Conservation (phyloP, 1,140 invertebrate species). For the Mamestra configurata region DNA sequence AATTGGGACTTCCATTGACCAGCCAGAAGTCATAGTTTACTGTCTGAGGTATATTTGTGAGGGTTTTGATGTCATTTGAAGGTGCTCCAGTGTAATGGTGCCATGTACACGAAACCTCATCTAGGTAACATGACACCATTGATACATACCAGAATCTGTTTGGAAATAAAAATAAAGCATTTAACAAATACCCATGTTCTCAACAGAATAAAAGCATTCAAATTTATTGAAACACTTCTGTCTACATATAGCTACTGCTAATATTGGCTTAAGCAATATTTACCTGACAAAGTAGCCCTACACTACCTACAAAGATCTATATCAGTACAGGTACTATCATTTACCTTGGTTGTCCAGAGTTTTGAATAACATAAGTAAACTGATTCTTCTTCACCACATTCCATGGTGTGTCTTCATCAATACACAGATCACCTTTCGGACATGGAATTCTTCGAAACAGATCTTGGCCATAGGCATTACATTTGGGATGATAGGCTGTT, state of each 20-base stretch:
- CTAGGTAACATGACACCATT: slow-evolving; percentile 96
- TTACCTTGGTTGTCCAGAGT: slow-evolving; percentile 96
- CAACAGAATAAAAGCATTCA: not conserved
- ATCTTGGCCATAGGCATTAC: slow-evolving; percentile 94
- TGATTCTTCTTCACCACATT: slow-evolving; percentile 96
- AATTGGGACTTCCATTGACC: slow-evolving; percentile 98
- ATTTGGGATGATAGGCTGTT: slow-evolving; percentile 95
- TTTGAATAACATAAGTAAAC: slow-evolving; percentile 97
- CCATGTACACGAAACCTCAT: slow-evolving; percentile 94
- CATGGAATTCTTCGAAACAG: slow-evolving; percentile 97
- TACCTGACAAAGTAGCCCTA: too few species aligned
- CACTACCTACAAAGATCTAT: not conserved
- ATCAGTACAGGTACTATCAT: not conserved
- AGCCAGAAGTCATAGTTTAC: slow-evolving; percentile 98
- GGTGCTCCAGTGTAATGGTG: slow-evolving; percentile 89
- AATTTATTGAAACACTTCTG: not conserved
- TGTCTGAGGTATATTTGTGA: slow-evolving; percentile 73
- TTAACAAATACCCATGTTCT: too few species aligned
- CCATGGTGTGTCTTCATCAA: slow-evolving; percentile 95
- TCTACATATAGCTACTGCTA: too few species aligned
- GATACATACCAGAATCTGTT: slow-evolving; percentile 98
- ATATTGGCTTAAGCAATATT: not conserved
- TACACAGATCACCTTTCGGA: slow-evolving; percentile 92
- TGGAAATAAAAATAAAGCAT: slow-evolving; percentile 1
- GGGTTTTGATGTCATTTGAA: slow-evolving; percentile 73